Conservation (phyloP, 1,140 invertebrate genomes). For the Mesaphorura yosii region DNA sequence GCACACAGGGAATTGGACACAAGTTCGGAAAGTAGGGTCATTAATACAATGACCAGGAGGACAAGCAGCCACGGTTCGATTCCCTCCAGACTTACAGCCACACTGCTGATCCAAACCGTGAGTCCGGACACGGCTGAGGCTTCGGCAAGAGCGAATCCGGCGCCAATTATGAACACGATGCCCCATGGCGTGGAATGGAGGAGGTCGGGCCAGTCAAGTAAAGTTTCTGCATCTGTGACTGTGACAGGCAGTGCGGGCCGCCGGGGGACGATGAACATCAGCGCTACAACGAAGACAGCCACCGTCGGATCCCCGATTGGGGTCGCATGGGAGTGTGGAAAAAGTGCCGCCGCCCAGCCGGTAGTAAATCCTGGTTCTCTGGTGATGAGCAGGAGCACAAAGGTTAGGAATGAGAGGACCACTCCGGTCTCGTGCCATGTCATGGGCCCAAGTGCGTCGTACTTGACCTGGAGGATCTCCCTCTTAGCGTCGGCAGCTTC, state of each 20-base stretch:
- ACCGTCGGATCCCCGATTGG: slow-evolving; percentile 68
- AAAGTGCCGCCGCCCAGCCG: slow-evolving; percentile 32
- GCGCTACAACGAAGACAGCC: slow-evolving; percentile 61
- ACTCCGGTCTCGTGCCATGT: slow-evolving; percentile 42
- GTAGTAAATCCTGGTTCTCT: slow-evolving; percentile 42
- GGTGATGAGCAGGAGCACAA: slow-evolving; percentile 45
- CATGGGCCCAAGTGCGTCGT: slow-evolving; percentile 40
- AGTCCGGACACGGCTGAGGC: slow-evolving; percentile 58
- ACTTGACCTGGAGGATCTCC: slow-evolving; percentile 35
- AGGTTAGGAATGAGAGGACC: slow-evolving; percentile 39
- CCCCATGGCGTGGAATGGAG: slow-evolving; percentile 68
- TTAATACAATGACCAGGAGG: slow-evolving; percentile 37
- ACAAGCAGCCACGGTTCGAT: slow-evolving; percentile 33
- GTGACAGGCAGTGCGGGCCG: slow-evolving; percentile 38
- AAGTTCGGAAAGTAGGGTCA: slow-evolving; percentile 60
- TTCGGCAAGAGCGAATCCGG: slow-evolving; percentile 43
- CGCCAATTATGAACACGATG: slow-evolving; percentile 17
- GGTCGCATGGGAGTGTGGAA: slow-evolving; percentile 41
- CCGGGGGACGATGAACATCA: slow-evolving; percentile 68
- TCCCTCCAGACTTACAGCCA: slow-evolving; percentile 47
- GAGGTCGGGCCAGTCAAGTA: slow-evolving; percentile 65
- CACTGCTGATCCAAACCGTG: slow-evolving; percentile 56
- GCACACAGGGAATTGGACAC: slow-evolving; percentile 66
- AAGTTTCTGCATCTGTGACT: slow-evolving; percentile 33
- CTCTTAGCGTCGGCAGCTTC: slow-evolving; percentile 32